Evolutionary conservation across 1,140 invertebrate genomes (phyloP).

Genomic region (Anoplophora glabripennis): DNA sequence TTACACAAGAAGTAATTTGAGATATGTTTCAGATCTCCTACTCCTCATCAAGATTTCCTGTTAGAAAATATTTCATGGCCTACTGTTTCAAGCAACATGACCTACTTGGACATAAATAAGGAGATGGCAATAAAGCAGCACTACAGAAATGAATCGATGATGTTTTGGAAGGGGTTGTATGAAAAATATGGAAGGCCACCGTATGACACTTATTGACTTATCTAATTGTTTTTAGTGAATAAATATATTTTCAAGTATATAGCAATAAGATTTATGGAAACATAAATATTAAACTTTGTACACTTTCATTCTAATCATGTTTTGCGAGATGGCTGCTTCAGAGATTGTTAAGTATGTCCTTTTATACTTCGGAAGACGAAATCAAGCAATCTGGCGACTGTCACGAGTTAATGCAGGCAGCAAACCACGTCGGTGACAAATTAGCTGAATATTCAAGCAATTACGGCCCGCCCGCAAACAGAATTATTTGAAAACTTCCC

Average conservation of each 20-base stretch:
- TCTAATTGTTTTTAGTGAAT: not conserved
- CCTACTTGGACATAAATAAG: constrained; percentile 56
- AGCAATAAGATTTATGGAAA: not conserved
- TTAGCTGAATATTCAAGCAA: not conserved
- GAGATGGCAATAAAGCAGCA: constrained; percentile 52
- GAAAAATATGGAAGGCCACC: constrained; percentile 47
- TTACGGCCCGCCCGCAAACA: not conserved
- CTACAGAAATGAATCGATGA: constrained; percentile 53
- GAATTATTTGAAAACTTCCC: too few relatives aligned
- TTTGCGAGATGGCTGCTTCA: too few relatives aligned
- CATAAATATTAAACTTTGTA: too few relatives aligned
- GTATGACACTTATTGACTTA: constrained; percentile 17
- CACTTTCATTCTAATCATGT: too few relatives aligned
- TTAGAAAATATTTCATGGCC: constrained; percentile 54
- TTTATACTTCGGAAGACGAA: not conserved
- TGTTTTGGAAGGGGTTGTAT: constrained; percentile 61
- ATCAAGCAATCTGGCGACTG: too few relatives aligned
- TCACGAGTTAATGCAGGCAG: not conserved
- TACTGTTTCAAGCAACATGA: constrained; percentile 50
- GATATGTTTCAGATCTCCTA: constrained; percentile 54
- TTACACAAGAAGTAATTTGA: too few relatives aligned
- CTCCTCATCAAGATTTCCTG: constrained; percentile 51
- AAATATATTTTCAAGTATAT: not conserved
- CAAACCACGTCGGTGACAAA: constrained; percentile 1
- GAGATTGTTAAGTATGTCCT: too few relatives aligned